These are phyloP conservation scores for Trypoxylus dichotomus DNA, from an alignment of 1,140 invertebrate species.

Conservation along the genomic window DNA sequence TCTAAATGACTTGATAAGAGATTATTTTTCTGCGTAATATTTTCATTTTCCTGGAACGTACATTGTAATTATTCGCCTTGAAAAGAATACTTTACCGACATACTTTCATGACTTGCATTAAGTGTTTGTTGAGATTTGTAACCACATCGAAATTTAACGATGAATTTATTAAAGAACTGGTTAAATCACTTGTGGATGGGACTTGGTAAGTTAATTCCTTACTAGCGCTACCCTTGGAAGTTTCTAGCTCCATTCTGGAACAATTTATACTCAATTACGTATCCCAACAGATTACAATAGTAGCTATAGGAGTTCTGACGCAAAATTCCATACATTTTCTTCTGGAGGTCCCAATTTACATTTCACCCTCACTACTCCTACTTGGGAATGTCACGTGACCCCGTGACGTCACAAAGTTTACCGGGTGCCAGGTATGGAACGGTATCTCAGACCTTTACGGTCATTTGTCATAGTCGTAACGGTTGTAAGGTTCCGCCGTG, in stretches of 20 bases:
- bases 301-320: no score
- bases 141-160: slow-evolving; percentile 44
- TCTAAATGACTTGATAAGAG: slow-evolving; percentile 37
- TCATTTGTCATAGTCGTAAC: no score
- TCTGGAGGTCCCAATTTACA: no score
- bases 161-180: slow-evolving; percentile 30
- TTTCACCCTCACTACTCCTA: no score
- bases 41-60: slow-evolving; percentile 8
- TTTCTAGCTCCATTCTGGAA: slow-evolving; percentile 45
- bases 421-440: no score
- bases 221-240: neutral
- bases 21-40: neutral
- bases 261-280: no score
- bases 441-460: no score
- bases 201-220: neutral
- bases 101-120: slow-evolving; percentile 47
- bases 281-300: no score
- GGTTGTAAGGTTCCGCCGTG: no score
- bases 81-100: slow-evolving; percentile 21
- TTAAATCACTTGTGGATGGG: neutral
- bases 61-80: neutral
- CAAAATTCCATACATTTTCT: no score
- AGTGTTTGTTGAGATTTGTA: slow-evolving; percentile 39
- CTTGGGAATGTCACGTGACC: no score
- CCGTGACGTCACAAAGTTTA: no score